Base-by-base conservation (phyloP, 2,113 vertebrate species). In the Platanista minor region DNA sequence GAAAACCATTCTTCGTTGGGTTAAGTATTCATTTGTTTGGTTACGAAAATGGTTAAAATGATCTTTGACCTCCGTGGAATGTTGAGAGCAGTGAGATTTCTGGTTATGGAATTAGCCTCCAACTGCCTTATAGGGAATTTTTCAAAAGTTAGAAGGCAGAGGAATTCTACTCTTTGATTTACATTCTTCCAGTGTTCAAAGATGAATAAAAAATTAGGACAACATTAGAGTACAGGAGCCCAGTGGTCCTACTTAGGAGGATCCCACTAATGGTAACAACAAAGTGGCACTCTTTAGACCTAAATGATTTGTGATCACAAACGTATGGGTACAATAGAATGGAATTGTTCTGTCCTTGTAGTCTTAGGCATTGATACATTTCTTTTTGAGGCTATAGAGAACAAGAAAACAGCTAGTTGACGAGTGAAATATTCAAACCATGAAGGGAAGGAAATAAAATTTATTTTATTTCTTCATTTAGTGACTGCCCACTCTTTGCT, bases 31-130 rank as follows among this genome's bases (percentile, higher is more conserved):
- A 84, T 21, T 75, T 43, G 49, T 66, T 74, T 39, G 18, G n/a
- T 57, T 87, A 12, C 49, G 71, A 74, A 93, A 85, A 11, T 57
- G 20, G 43, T 54, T 87, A 80, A 49, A 43, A 49, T 80, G 66
- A 96, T 64, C 71, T 92, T 84, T 82, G 71, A 82, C 59, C 36
- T 97, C 74, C 64, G 27, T 78, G 77, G 59, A 94, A 69, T 71
- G 39, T 18, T 43, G 23, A 72, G 21, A 41, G 33, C 43, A 29
- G 59, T 64, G 46, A 74, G 33, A 29, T 86, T 93, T 96, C 72
- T 83, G 62, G 23, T 67, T 81, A 15, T 21, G 43, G 25, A 4
- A 15, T 43, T 39, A 27, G 72, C 54, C n/a, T 84, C 78, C 49
- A 39, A n/a, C 46, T 81, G 36, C 66, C 41, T 86, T 36, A 17